Percentiles rank a stretch among this genome's conserved stretches.
Conservation (phyloP, 2,113 vertebrate genomes). For the Entomyzon cyanotis region DNA sequence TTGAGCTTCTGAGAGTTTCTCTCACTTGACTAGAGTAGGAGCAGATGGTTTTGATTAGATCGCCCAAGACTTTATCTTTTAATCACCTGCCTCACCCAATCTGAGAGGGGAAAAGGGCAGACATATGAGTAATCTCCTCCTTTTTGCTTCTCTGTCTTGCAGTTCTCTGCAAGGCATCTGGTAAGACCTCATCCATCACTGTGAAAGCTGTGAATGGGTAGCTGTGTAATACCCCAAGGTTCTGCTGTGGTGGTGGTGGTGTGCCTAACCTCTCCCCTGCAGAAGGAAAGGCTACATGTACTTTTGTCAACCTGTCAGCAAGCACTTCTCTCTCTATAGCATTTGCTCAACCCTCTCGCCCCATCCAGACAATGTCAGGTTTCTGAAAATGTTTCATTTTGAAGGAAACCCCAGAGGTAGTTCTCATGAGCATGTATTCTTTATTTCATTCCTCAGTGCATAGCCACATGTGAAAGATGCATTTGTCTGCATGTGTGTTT, state of each 20-base stretch:
- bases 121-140: constrained; percentile 58
- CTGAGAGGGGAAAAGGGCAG: constrained; percentile 43
- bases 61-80: constrained; percentile 43
- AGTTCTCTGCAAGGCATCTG: constrained; percentile 73
- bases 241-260: constrained; percentile 45
- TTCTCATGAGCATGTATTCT: not conserved
- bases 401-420: constrained; percentile 13
- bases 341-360: constrained; percentile 59
- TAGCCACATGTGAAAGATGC: not conserved
- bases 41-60: constrained; percentile 73
- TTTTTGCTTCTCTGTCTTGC: not conserved
- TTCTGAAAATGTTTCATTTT: constrained; percentile 66
- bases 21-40: constrained; percentile 11
- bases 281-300: constrained; percentile 81
- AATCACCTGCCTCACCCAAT: constrained; percentile 59
- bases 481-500: not conserved
- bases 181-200: constrained; percentile 80
- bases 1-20: constrained; percentile 36
- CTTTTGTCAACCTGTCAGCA: constrained; percentile 87
- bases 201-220: constrained; percentile 78
- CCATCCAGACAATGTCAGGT: constrained; percentile 17
- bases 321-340: constrained; percentile 71
- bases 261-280: constrained; percentile 67
- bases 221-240: constrained; percentile 79
- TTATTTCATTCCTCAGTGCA: not conserved